Conservation (phyloP, 2,797 vertebrate genomes). For the Malacoctenus gilli region DNA sequence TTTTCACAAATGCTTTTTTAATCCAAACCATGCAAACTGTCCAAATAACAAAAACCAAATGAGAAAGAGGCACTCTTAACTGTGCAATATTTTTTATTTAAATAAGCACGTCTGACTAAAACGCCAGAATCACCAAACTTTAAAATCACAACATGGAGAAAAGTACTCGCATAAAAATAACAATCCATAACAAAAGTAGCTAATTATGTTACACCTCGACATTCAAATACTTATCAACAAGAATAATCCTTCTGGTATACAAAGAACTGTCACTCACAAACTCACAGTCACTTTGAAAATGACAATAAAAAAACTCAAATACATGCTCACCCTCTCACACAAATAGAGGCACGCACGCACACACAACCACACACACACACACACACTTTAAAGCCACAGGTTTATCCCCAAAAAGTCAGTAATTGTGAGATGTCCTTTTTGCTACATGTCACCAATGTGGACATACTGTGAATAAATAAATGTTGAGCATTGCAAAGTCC, state of each 20-base stretch:
- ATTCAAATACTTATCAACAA: conserved; percentile 55
- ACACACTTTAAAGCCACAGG: conserved; percentile 41
- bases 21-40: neutral
- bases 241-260: conserved; percentile 40
- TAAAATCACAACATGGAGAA: conserved; percentile 55
- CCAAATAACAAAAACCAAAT: neutral
- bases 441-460: conserved; percentile 47
- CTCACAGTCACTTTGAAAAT: conserved; percentile 2
- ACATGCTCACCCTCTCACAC: conserved; percentile 15
- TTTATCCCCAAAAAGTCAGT: conserved; percentile 40
- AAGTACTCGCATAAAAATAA: conserved; percentile 63
- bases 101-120: conserved; percentile 85
- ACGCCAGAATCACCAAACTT: conserved; percentile 78
- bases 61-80: too few relatives aligned
- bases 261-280: conserved; percentile 36
- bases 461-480: conserved; percentile 70
- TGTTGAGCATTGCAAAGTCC: conserved; percentile 24
- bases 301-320: conserved; percentile 7
- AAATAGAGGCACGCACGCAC: conserved; percentile 17
- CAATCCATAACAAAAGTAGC: conserved; percentile 62
- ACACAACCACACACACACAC: too few relatives aligned
- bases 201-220: conserved; percentile 77
- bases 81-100: conserved; percentile 75
- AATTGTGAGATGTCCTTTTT: conserved; percentile 37
- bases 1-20: too few relatives aligned